Evolutionary conservation across 2,113 vertebrate species (phyloP).

Genomic region (Euleptes europaea): DNA sequence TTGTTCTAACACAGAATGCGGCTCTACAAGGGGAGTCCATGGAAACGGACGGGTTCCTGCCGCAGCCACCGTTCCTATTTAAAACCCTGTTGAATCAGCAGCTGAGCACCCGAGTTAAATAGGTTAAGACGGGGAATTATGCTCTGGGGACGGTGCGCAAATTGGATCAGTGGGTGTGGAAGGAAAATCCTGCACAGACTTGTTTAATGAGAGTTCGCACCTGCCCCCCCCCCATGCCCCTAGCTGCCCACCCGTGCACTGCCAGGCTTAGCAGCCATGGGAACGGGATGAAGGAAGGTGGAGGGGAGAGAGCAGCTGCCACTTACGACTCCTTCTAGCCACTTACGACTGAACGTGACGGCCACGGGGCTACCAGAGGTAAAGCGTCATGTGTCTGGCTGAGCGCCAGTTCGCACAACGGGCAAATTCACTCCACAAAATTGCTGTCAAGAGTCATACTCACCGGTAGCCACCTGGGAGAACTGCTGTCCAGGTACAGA

Average conservation of each 20-base stretch:
- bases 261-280: not conserved
- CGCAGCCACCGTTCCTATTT: not conserved
- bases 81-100: not conserved
- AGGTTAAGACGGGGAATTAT: constrained; percentile 18
- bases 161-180: constrained; percentile 19
- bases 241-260: not conserved
- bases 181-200: constrained; percentile 8
- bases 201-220: constrained; percentile 3
- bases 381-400: not conserved
- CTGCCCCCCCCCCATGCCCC: not conserved
- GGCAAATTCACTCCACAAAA: not conserved
- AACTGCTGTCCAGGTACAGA: no score
- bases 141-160: not conserved
- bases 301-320: not conserved
- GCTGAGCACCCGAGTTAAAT: constrained; percentile 10
- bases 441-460: no score
- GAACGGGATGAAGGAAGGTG: not conserved
- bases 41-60: not conserved
- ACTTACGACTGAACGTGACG: not conserved
- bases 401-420: not conserved
- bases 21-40: no score
- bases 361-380: not conserved
- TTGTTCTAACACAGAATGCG: no score
- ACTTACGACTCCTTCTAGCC: not conserved
- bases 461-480: no score